These are phyloP conservation scores for Ephestia elutella DNA, from an alignment of 1,140 invertebrate species.

Conservation along the genomic window DNA sequence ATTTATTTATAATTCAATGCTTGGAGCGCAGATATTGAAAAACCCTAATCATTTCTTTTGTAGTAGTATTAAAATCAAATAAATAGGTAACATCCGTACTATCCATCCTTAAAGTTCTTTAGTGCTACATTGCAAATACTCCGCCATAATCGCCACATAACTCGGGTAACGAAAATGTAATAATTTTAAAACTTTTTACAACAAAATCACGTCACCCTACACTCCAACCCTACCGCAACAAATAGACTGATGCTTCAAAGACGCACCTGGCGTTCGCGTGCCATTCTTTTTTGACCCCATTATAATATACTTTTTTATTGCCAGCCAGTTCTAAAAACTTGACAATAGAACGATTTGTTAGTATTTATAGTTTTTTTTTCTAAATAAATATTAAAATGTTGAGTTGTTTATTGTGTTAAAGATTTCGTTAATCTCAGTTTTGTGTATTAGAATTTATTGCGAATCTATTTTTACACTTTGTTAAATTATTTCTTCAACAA, in stretches of 20 bases:
- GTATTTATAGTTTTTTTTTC: not conserved
- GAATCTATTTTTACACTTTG: no score
- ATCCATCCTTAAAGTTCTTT: no score
- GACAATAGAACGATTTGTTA: slow-evolving; percentile 2
- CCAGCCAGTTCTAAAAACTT: not conserved
- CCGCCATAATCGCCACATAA: no score
- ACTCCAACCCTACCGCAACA: slow-evolving; percentile 16
- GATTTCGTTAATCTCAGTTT: not conserved
- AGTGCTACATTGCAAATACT: no score
- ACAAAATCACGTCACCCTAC: slow-evolving; percentile 11
- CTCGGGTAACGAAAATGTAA: no score
- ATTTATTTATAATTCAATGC: no score
- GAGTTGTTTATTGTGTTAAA: not conserved
- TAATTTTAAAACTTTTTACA: no score
- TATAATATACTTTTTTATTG: not conserved
- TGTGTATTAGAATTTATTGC: not conserved
- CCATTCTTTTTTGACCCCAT: slow-evolving; percentile 21
- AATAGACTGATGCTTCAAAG: slow-evolving; percentile 1
- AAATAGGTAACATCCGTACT: no score
- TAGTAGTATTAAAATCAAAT: no score
- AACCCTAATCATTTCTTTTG: no score
- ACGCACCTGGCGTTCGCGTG: slow-evolving; percentile 37
- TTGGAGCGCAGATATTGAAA: no score
- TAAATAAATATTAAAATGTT: not conserved
- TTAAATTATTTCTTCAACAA: no score